Evolutionary conservation across 2,113 vertebrate genomes (phyloP), one percentile per base, ranked within the genome.

Genomic region (Speoplatyrhinus poulsoni): DNA sequence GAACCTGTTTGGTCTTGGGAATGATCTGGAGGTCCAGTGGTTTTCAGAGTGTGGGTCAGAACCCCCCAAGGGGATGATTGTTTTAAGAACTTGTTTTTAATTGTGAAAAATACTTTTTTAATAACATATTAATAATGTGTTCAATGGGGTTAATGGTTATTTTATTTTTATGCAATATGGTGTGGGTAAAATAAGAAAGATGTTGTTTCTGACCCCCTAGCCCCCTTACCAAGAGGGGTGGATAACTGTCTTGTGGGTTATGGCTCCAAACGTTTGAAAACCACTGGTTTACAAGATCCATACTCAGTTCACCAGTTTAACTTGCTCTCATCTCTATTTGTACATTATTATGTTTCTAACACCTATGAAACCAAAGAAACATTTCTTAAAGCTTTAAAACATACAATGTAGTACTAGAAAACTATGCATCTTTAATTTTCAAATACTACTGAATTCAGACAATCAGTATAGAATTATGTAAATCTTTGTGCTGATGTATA

Each of bases 381-480:
- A 52, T 55, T 26, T 2, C 46, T 36, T 61, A n/a, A 6, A 41
- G 36, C 36, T 41, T 41, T 41, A 41, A 41, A 41, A 41, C 36
- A 5, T 41, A 41, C 36, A 41, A 41, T 41, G 36, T 41, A 41
- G 36, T 41, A 41, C 4, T 8, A 41, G 7, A 41, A 41, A 41
- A 41, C 36, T 26, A n/a, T 62, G 52, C 3, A 6, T 67, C 68
- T 81, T 59, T 82, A 67, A 77, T 83, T 82, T 85, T 92, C 57
- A 81, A 86, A 90, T 93, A 94, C 93, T 94, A 94, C 93, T 94
- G 93, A 94, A 91, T 79, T 81, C 82, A 88, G 86, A 78, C 82
- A 87, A 90, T 83, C 85, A 85, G 86, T 86, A 85, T 75, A 79
- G 73, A 78, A 87, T 86, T 75, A 85, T 84, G 70, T 80, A 87